These are phyloP conservation scores for Himalopsyche kuldschensis DNA, from an alignment of 2,888 invertebrate genomes.

Conservation along the genomic window DNA sequence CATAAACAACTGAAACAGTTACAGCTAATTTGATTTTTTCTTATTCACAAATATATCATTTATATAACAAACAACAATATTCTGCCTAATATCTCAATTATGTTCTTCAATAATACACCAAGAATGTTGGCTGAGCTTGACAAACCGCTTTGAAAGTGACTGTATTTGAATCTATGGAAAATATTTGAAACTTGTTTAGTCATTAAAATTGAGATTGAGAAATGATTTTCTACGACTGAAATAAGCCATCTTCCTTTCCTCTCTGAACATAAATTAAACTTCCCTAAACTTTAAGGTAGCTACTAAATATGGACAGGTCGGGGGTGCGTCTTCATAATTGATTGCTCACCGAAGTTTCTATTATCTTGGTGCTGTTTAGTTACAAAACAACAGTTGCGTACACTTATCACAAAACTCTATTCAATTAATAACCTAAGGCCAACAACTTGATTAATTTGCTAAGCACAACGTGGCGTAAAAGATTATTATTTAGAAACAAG, in stretches of 20 bases:
- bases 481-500: background rate
- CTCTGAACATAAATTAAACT: background rate
- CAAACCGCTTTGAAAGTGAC: no score
- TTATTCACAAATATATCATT: no score
- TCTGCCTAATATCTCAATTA: no score
- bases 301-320: background rate
- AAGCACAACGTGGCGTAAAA: background rate
- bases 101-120: no score
- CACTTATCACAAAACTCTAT: background rate
- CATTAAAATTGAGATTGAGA: background rate
- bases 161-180: background rate
- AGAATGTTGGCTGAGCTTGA: no score
- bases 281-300: background rate
- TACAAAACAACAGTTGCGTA: background rate
- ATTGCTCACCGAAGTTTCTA: background rate
- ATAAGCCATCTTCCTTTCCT: background rate
- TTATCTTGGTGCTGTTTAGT: background rate
- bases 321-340: background rate
- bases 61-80: no score
- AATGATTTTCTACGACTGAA: background rate
- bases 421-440: background rate
- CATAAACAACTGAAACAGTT: no score
- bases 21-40: no score
- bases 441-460: background rate
- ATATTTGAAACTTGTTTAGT: background rate